Evolutionary conservation across 2,113 vertebrate species (phyloP), one percentile per base, ranked within the genome.

Genomic region (Gadus chalcogrammus): DNA sequence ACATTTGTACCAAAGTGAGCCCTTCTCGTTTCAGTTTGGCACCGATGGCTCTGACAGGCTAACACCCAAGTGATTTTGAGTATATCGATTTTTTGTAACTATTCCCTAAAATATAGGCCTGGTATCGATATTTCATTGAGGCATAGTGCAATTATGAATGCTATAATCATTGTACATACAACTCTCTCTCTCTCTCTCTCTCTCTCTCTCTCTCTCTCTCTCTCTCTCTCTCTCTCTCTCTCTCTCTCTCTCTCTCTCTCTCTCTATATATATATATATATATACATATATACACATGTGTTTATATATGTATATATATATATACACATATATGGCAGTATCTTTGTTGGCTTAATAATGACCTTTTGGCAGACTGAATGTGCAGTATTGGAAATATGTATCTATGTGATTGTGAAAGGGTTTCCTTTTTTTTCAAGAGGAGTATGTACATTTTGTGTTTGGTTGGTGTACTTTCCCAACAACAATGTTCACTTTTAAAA

Each of bases 331-430:
- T 92, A 93, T 91, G 86, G 89, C 92, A 93, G 87, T 90, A 93
- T 94, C 91, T 93, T 92, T 95, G 93, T 91, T 92, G 92, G 94
- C 95, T 97, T 95, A 95, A 94, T 95, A 94, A 94, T 95, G 90
- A 91, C 89, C 91, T 94, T 93, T 92, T 92, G 93, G 94, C 95
- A 94, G 93, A 94, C 91, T 95, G 95, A 96, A 96, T 96, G 95
- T 97, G 94, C 90, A 86, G 92, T 95, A 92, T 95, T 94, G 93
- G 93, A 91, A 90, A 90, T 94, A 95, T 95, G 93, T 96, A 96
- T 94, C 94, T 94, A 92, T 95, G 93, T 97, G 95, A 95, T 93
- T 96, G 92, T 95, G 93, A 94, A 93, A 91, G 93, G 93, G 67
- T 93, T 93, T 93, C 88, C 90, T 93, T 93, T 48, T 48, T 35